A percentile compares a stretch with the other conserved stretches of the same genome.
phyloP scores from a whole-genome alignment of 2,113 vertebrate species.

The Manacus vitellinus region DNA sequence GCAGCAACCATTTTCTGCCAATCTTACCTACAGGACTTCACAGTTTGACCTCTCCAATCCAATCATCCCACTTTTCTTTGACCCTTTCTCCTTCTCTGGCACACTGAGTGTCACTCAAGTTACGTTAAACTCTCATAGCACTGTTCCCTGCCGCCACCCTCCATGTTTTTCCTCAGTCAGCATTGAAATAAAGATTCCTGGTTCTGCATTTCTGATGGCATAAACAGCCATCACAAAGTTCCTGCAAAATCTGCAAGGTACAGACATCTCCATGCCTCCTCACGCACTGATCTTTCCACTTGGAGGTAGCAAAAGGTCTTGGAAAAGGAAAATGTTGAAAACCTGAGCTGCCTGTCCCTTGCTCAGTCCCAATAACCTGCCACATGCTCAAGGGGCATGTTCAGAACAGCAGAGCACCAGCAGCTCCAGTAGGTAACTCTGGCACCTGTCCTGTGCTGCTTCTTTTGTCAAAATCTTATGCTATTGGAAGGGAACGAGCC shows the following conservation, averaged over 20 bases:
- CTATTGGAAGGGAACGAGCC: background rate
- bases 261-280: background rate
- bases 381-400: no score
- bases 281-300: accelerated
- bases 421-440: background rate
- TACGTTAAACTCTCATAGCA: background rate
- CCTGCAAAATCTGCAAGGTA: background rate
- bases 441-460: background rate
- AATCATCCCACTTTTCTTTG: background rate
- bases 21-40: background rate
- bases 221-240: background rate
- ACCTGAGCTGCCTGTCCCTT: background rate
- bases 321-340: background rate
- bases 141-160: background rate
- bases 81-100: background rate
- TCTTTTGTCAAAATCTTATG: background rate
- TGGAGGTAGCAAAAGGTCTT: background rate
- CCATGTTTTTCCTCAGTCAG: background rate
- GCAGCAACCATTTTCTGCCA: background rate
- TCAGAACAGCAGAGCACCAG: background rate
- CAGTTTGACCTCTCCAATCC: background rate
- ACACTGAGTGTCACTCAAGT: background rate
- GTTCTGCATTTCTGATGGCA: background rate
- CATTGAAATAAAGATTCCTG: background rate
- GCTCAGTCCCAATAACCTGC: background rate